Percentiles rank a stretch among this genome's conserved stretches.
phyloP scores from a whole-genome alignment of 2,888 invertebrate genomes.

The Colletes collaris region DNA sequence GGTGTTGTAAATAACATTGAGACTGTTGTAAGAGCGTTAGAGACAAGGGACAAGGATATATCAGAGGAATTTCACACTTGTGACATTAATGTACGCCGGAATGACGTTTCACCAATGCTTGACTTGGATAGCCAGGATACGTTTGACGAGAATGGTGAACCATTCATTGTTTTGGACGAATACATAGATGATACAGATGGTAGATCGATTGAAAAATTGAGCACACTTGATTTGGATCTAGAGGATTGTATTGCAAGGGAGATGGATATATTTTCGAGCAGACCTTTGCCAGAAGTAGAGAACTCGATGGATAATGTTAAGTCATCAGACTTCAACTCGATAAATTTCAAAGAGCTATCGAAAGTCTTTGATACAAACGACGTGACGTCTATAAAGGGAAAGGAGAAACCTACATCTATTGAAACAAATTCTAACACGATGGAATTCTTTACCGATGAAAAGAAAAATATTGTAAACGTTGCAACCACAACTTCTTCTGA shows the following conservation, averaged over 20 bases:
- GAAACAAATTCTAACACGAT: neutral
- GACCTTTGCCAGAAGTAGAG: neutral
- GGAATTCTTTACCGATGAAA: neutral
- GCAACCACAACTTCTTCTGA: neutral
- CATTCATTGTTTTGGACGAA: slow-evolving; percentile 41
- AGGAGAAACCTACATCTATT: neutral
- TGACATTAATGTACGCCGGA: neutral
- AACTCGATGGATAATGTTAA: neutral
- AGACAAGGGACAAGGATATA: neutral
- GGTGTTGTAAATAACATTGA: neutral
- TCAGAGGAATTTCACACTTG: neutral
- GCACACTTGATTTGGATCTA: slow-evolving; percentile 1
- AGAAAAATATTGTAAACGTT: neutral
- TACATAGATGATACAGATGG: slow-evolving; percentile 38
- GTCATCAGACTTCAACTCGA: slow-evolving; percentile 8
- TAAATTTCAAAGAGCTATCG: slow-evolving; percentile 25
- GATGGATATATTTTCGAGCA: slow-evolving; percentile 14
- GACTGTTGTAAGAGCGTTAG: neutral
- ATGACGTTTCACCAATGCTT: neutral
- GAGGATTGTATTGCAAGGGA: slow-evolving; percentile 43
- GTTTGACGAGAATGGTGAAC: slow-evolving; percentile 20
- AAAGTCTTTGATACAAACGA: slow-evolving; percentile 9
- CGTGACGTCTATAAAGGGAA: neutral
- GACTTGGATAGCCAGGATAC: neutral
- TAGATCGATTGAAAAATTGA: slow-evolving; percentile 21